Base-by-base conservation (phyloP, 2,888 invertebrate species). In the Brachyopa scutellaris region DNA sequence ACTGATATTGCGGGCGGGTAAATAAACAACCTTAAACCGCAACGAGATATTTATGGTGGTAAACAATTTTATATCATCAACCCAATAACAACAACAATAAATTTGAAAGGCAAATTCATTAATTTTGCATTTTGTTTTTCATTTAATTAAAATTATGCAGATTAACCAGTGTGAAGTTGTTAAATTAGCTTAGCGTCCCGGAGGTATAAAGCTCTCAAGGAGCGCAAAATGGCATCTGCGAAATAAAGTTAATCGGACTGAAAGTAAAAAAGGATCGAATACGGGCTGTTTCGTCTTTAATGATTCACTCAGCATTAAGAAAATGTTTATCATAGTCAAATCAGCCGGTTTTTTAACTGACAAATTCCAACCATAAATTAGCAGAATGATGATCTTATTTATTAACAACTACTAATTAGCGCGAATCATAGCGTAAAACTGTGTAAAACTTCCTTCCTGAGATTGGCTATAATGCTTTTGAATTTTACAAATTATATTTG, bases 41-140 rank as follows among this genome's bases (percentile, higher is more conserved):
- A 21, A 31, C 15, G 29, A 8, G 26, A 40, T 40, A 13, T 66
- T 40, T 40, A 31, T 66, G 51, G 40, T n/a, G 40, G 21, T 21
- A 42, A 66, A 53, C 49, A 57, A 57, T 57, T 57, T n/a, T n/a
- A n/a, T n/a, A 55, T 36, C 21, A 19, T 21, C 53, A 31, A 53
- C 31, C 7, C 17, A n/a, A 19, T 40, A 53, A 38, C 6, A 9
- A 6, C 13, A 11, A 31, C 47, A 33, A 33, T 47, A 15, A 23
- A 21, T 47, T 62, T 62, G 21, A 11, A 11, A 23, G 13, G 7
- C 13, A 45, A 33, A 21, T 33, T 33, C 13, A 45, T 19, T 5
- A 33, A 9, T 23, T 55, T 13, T 38, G 21, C 23, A 2, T 23
- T 13, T 7, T 55, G 5, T n/a, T 23, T 47, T 33, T 45, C n/a